A percentile compares a stretch with the other conserved stretches of the same genome.
phyloP scores from a whole-genome alignment of 2,888 invertebrate genomes.

The Nomada goodeniana region DNA sequence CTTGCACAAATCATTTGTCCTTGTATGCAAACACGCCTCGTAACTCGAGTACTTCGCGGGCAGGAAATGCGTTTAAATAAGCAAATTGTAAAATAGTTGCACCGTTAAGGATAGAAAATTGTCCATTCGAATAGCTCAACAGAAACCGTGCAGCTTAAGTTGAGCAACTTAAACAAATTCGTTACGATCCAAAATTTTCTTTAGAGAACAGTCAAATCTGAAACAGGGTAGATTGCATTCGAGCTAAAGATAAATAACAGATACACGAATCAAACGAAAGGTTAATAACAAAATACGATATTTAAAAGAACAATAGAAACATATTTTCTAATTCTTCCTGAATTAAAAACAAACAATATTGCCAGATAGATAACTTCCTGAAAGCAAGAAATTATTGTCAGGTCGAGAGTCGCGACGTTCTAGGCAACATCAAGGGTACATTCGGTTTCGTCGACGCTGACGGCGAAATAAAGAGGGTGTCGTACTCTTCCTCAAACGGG shows the following conservation, averaged over 20 bases:
- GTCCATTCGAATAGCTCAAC: background rate
- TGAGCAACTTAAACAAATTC: background rate
- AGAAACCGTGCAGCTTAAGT: background rate
- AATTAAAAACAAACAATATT: too few relatives aligned
- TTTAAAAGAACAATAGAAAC: too few relatives aligned
- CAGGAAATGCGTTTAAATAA: background rate
- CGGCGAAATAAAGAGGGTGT: conserved; percentile 92
- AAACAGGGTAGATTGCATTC: too few relatives aligned
- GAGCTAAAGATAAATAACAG: too few relatives aligned
- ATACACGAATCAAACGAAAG: too few relatives aligned
- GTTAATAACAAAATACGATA: too few relatives aligned
- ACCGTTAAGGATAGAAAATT: background rate
- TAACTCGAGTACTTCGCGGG: background rate
- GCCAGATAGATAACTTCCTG: background rate
- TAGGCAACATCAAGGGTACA: conserved; percentile 93
- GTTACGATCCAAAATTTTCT: background rate
- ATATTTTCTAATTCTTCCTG: too few relatives aligned
- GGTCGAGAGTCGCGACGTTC: conserved; percentile 92
- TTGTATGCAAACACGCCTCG: background rate
- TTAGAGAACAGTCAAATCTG: too few relatives aligned
- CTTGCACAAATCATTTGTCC: background rate
- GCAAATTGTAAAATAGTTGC: background rate
- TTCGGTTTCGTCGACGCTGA: conserved; percentile 92
- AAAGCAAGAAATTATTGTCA: conserved; percentile 64
- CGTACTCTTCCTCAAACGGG: conserved; percentile 88